Evolutionary conservation across 2,888 invertebrate genomes (phyloP), one percentile per base, ranked within the genome.

Genomic region (Dicyrtoma fusca): DNA sequence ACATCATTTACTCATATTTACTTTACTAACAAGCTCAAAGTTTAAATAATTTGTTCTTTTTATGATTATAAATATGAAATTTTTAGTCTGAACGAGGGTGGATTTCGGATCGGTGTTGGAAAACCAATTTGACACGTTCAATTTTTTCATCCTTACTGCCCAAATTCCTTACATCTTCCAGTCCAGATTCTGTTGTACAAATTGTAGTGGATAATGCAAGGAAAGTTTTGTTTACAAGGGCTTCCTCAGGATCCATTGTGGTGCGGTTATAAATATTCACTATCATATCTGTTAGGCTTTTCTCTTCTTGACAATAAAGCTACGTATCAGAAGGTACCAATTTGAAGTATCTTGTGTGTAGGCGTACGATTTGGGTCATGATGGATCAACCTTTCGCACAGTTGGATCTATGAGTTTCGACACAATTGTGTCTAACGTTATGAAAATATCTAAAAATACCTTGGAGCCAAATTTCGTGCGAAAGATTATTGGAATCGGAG

Each of bases 21-120:
- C n/a, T n/a, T n/a, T n/a, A n/a, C n/a, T n/a, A n/a, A n/a, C n/a
- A n/a, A n/a, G n/a, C n/a, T n/a, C n/a, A n/a, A n/a, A n/a, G n/a
- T n/a, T n/a, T n/a, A n/a, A n/a, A n/a, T n/a, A n/a, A n/a, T n/a
- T n/a, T n/a, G n/a, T n/a, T n/a, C n/a, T n/a, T n/a, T n/a, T n/a
- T n/a, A n/a, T n/a, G n/a, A n/a, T n/a, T n/a, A n/a, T n/a, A 34
- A 3, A 34, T 34, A 8, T 34, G 34, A 34, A 34, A 82, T 45
- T 85, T 84, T 72, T 82, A 85, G 82, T 81, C 83, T 23, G 82
- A 82, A 72, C 84, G 86, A 79, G 93, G 92, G 76, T 97, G 97
- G 97, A 95, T 97, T 84, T 94, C 95, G 21, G 92, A 94, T 84
- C 91, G 95, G 79, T 97, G 95, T 83, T 92, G 92, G 83, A 97